phyloP scores from a whole-genome alignment of 1,140 invertebrate genomes.

The Ceratoteleas bidentatus region DNA sequence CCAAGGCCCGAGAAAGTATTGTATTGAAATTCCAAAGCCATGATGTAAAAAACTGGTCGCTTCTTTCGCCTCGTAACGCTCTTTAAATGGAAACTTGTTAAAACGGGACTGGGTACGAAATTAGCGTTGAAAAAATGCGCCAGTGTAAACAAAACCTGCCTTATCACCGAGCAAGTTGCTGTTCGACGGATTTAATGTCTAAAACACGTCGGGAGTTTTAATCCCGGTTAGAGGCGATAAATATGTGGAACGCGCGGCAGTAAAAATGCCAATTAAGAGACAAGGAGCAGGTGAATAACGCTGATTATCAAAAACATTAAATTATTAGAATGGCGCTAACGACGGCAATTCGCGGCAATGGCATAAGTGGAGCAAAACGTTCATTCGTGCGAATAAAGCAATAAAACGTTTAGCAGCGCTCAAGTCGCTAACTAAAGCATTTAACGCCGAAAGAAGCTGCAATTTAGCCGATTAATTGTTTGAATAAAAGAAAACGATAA shows the following conservation, averaged over 20 bases:
- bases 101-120: slow-evolving; percentile 12
- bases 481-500: slow-evolving; percentile 44
- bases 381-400: slow-evolving; percentile 57
- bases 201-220: slow-evolving; percentile 1
- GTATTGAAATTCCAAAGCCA: slow-evolving; percentile 21
- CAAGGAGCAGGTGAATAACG: slow-evolving; percentile 21
- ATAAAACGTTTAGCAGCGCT: slow-evolving; percentile 59
- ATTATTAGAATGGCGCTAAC: slow-evolving; percentile 61
- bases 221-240: neutral
- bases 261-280: slow-evolving; percentile 27
- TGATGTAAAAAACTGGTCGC: slow-evolving; percentile 47
- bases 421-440: slow-evolving; percentile 46
- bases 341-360: slow-evolving; percentile 43
- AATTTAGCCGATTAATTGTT: slow-evolving; percentile 55
- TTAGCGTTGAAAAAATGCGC: slow-evolving; percentile 16
- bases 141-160: slow-evolving; percentile 3
- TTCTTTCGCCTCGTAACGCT: slow-evolving; percentile 26
- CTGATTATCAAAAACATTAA: slow-evolving; percentile 42
- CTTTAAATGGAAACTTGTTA: slow-evolving; percentile 55
- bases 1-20: slow-evolving; percentile 13
- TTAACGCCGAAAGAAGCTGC: slow-evolving; percentile 42
- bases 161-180: slow-evolving; percentile 9
- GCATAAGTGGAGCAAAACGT: slow-evolving; percentile 59
- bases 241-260: neutral
- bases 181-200: too few species aligned